Percentiles rank a stretch among this genome's conserved stretches.
Conservation (phyloP, 2,797 vertebrate species). For the Microhierax caerulescens region DNA sequence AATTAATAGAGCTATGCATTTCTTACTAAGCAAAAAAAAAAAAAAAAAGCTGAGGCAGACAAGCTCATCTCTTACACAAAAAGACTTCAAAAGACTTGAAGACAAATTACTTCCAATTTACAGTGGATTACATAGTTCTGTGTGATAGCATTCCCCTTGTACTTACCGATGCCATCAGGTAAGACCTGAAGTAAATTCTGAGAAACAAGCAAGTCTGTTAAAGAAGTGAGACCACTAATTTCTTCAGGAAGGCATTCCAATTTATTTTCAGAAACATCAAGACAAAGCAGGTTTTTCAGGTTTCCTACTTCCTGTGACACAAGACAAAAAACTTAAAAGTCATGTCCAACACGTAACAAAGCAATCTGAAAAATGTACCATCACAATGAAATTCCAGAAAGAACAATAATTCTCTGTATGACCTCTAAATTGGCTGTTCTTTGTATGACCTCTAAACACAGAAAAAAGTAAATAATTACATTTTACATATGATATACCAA, state of each 20-base stretch:
- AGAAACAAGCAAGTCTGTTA: slow-evolving; percentile 94
- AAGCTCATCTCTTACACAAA: neutral
- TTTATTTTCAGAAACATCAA: slow-evolving; percentile 98
- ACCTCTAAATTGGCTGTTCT: neutral
- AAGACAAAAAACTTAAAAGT: slow-evolving; percentile 42
- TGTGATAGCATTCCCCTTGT: neutral
- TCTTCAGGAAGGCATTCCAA: slow-evolving; percentile 93
- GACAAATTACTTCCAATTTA: neutral
- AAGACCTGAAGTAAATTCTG: slow-evolving; percentile 91
- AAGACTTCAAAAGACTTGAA: neutral
- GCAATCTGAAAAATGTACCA: slow-evolving; percentile 3
- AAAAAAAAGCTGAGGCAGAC: neutral
- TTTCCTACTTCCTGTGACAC: slow-evolving; percentile 87
- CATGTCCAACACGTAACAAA: slow-evolving; percentile 24
- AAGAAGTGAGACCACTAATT: slow-evolving; percentile 85
- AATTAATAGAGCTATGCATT: neutral
- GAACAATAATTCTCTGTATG: neutral
- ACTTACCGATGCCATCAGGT: slow-evolving; percentile 91
- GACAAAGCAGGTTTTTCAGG: slow-evolving; percentile 91
- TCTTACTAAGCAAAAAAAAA: neutral
- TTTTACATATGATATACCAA: neutral
- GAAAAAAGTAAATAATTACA: neutral
- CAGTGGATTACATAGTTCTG: neutral
- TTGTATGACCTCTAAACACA: neutral
- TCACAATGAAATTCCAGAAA: neutral